Evolutionary conservation across 2,113 vertebrate genomes (phyloP).

Genomic region (Ageneiosus marmoratus): DNA sequence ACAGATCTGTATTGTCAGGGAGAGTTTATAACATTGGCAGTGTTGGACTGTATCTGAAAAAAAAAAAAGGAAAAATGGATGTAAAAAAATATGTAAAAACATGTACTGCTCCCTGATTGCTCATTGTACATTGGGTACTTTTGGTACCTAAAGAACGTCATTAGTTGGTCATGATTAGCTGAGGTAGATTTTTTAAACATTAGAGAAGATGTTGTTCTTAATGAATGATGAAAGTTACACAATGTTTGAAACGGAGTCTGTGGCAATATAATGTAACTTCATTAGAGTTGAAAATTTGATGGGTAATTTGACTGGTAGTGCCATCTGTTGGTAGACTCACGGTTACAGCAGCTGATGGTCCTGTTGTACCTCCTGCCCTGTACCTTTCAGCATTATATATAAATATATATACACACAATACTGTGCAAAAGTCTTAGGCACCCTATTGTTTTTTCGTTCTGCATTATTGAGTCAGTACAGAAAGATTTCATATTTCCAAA

Average conservation of each 20-base stretch:
- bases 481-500: no score
- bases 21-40: constrained; percentile 10
- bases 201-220: not conserved
- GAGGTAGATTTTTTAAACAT: not conserved
- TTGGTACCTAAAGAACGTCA: not conserved
- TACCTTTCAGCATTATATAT: not conserved
- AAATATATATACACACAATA: no score
- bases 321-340: constrained; percentile 29
- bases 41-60: not conserved
- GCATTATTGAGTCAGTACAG: no score
- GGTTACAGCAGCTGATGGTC: not conserved
- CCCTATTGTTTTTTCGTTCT: no score
- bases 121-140: not conserved
- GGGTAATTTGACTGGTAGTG: not conserved
- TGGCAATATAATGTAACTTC: not conserved
- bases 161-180: not conserved
- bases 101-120: no score
- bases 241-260: not conserved
- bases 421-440: no score
- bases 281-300: not conserved
- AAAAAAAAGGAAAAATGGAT: no score
- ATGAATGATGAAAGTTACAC: no score
- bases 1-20: constrained; percentile 1
- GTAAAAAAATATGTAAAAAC: not conserved
- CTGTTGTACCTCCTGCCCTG: not conserved